These are phyloP conservation scores for Tenebrio molitor DNA, from an alignment of 1,140 invertebrate species.

Conservation along the genomic window DNA sequence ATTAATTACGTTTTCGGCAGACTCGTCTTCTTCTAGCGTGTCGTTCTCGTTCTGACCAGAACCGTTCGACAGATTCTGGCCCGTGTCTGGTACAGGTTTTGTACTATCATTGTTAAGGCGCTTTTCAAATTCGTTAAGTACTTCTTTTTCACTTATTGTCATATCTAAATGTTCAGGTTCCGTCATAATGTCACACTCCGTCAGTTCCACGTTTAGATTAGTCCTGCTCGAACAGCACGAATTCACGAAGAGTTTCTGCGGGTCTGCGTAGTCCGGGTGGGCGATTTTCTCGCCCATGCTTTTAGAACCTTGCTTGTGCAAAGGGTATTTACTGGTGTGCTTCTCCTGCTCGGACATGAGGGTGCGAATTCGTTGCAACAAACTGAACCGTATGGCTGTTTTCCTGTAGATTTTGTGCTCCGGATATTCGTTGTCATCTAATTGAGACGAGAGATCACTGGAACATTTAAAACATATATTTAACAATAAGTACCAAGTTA, in stretches of 20 bases:
- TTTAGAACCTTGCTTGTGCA: conserved; percentile 82
- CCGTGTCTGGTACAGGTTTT: conserved; percentile 45
- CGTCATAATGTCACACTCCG: conserved; percentile 46
- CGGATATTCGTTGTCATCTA: conserved; percentile 65
- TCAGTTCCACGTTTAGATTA: conserved; percentile 31
- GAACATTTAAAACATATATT: conserved; percentile 42
- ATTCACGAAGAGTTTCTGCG: conserved; percentile 65
- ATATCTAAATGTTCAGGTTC: conserved; percentile 60
- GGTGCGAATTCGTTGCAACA: conserved; percentile 71
- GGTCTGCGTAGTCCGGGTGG: conserved; percentile 88
- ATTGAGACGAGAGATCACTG: conserved; percentile 61
- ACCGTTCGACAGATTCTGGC: conserved; percentile 15
- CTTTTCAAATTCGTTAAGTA: conserved; percentile 61
- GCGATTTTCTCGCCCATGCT: conserved; percentile 88
- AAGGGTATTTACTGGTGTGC: conserved; percentile 68
- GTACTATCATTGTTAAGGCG: conserved; percentile 53
- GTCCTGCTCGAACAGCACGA: conserved; percentile 34
- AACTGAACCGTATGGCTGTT: conserved; percentile 68
- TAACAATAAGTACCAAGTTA: conserved; percentile 12
- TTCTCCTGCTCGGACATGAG: conserved; percentile 71
- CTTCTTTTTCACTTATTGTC: conserved; percentile 62
- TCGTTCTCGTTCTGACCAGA: conserved; percentile 52
- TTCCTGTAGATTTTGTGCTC: conserved; percentile 65
- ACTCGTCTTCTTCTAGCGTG: conserved; percentile 22
- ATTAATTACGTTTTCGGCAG: conserved; percentile 26